Percentiles rank a stretch among this genome's conserved stretches.
These are phyloP conservation scores for Clamator glandarius DNA, from an alignment of 2,797 vertebrate species.

Conservation along the genomic window DNA sequence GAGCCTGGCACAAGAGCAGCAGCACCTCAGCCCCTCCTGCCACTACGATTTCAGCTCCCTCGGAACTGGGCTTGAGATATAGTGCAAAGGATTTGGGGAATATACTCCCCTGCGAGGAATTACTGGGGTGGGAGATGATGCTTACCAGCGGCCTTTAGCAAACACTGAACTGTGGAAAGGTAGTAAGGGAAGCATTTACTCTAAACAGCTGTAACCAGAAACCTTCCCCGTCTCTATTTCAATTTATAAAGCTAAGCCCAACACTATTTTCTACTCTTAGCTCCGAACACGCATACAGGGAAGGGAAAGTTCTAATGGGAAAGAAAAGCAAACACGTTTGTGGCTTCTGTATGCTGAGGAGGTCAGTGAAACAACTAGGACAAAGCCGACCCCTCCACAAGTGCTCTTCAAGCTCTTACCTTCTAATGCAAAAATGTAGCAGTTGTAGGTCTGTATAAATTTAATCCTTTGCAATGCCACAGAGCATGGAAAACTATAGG, in stretches of 20 bases:
- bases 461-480: background rate
- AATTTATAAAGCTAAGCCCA: background rate
- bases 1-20: background rate
- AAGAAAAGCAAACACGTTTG: background rate
- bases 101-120: background rate
- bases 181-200: accelerated
- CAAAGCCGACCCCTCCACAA: background rate
- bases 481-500: background rate
- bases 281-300: background rate
- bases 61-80: accelerated
- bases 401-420: background rate
- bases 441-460: background rate
- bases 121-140: accelerated
- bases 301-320: background rate
- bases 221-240: accelerated
- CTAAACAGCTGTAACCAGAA: background rate
- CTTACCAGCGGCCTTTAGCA: background rate
- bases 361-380: background rate
- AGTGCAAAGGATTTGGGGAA: background rate
- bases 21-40: background rate
- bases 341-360: background rate
- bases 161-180: background rate
- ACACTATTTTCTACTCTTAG: background rate
- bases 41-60: accelerated
- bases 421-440: background rate